phyloP scores from a whole-genome alignment of 2,888 invertebrate species.

The Drosophila robusta region DNA sequence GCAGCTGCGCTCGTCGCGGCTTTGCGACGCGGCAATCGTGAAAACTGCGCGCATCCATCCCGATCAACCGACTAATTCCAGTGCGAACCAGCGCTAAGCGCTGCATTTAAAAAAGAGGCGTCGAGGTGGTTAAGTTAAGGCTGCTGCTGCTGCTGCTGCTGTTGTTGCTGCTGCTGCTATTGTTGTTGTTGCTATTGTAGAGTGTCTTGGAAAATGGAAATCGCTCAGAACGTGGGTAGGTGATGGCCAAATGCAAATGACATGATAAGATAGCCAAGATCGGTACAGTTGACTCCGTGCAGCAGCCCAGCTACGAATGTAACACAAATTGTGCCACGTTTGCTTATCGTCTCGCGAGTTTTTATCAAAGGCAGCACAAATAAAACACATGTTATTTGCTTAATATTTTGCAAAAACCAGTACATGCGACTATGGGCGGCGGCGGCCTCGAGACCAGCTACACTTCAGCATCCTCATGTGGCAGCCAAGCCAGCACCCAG shows the following conservation, averaged over 20 bases:
- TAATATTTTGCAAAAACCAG: constrained; percentile 56
- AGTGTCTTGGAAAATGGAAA: constrained; percentile 33
- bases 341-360: constrained; percentile 33
- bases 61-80: constrained; percentile 39
- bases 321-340: constrained; percentile 18
- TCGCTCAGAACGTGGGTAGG: constrained; percentile 39
- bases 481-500: constrained; percentile 19
- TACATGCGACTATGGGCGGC: constrained; percentile 6
- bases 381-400: constrained; percentile 45
- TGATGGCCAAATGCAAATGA: constrained; percentile 14
- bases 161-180: background rate
- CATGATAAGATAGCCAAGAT: constrained; percentile 10
- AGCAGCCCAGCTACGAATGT: background rate
- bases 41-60: constrained; percentile 17
- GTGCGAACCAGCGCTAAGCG: constrained; percentile 43
- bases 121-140: constrained; percentile 11
- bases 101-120: constrained; percentile 1
- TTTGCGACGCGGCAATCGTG: constrained; percentile 24
- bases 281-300: constrained; percentile 5
- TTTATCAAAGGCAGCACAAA: constrained; percentile 54
- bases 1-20: constrained; percentile 22
- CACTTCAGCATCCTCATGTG: constrained; percentile 13
- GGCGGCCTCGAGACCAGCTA: background rate
- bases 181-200: background rate
- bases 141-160: constrained; percentile 4